Percentiles rank a stretch among this genome's conserved stretches.
These are phyloP conservation scores for Luidia sarsii DNA, from an alignment of 53 echinoderm and acorn worm genomes.

Conservation along the genomic window DNA sequence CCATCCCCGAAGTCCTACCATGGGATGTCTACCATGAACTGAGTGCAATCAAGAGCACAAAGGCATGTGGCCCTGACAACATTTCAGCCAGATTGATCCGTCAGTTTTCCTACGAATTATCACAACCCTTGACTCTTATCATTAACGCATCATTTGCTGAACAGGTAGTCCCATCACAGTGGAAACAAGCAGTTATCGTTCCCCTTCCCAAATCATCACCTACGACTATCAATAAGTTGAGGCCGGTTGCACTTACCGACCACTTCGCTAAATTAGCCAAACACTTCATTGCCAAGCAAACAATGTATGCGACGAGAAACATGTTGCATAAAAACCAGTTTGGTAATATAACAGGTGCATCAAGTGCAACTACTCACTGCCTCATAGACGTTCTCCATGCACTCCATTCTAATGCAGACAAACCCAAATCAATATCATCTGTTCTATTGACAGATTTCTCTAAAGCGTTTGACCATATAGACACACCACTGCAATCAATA, in stretches of 20 bases:
- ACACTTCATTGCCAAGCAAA: background rate
- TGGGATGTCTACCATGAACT: too few relatives aligned
- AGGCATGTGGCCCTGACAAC: too few relatives aligned
- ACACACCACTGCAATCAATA: constrained; percentile 23
- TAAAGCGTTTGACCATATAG: constrained; percentile 50
- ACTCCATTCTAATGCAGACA: too few relatives aligned
- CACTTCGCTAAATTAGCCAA: background rate
- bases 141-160: constrained; percentile 28
- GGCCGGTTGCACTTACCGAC: constrained; percentile 46
- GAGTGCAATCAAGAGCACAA: too few relatives aligned
- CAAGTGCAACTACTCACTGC: constrained; percentile 28
- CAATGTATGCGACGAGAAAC: too few relatives aligned
- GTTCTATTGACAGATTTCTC: constrained; percentile 45
- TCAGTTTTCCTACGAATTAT: constrained; percentile 35
- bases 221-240: constrained; percentile 15
- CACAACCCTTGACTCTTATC: constrained; percentile 17
- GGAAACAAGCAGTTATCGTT: constrained; percentile 43
- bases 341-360: constrained; percentile 35
- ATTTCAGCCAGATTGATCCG: constrained; percentile 31
- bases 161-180: constrained; percentile 15
- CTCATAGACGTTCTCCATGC: constrained; percentile 23
- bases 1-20: too few relatives aligned
- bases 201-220: constrained; percentile 42
- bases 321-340: background rate
- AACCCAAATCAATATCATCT: too few relatives aligned